Conservation (phyloP, 2,797 vertebrate species). For the Oophaga sylvatica region DNA sequence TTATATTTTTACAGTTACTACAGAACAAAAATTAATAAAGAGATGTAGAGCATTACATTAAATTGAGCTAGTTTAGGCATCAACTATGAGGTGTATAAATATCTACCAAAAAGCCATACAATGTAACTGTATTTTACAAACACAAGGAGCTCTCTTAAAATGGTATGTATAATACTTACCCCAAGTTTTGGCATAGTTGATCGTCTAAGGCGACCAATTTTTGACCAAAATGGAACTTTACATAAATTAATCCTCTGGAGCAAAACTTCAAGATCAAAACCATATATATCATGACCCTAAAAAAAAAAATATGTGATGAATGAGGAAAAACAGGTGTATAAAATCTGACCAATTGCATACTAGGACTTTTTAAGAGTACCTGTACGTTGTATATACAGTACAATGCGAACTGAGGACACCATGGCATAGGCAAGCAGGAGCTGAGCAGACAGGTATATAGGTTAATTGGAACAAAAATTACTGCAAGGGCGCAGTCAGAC, state of each 20-base stretch:
- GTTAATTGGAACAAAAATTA: too few relatives aligned
- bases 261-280: slow-evolving; percentile 97
- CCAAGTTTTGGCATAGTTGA: slow-evolving; percentile 94
- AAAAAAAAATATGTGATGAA: slow-evolving; percentile 64
- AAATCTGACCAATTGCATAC: not conserved
- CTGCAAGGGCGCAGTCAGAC: too few relatives aligned
- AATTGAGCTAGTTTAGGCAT: too few relatives aligned
- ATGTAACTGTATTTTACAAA: not conserved
- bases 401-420: too few relatives aligned
- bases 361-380: too few relatives aligned
- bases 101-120: not conserved
- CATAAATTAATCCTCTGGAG: slow-evolving; percentile 90
- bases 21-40: too few relatives aligned
- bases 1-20: too few relatives aligned
- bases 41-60: too few relatives aligned
- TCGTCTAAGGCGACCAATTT: slow-evolving; percentile 92
- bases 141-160: not conserved
- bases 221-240: slow-evolving; percentile 97
- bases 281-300: slow-evolving; percentile 90
- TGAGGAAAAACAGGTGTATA: not conserved
- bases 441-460: too few relatives aligned
- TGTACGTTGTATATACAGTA: too few relatives aligned
- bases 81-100: not conserved
- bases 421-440: too few relatives aligned
- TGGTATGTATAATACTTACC: slow-evolving; percentile 72